These are phyloP conservation scores for Capitella teleta DNA, from an alignment of 1,140 invertebrate species.

Conservation along the genomic window DNA sequence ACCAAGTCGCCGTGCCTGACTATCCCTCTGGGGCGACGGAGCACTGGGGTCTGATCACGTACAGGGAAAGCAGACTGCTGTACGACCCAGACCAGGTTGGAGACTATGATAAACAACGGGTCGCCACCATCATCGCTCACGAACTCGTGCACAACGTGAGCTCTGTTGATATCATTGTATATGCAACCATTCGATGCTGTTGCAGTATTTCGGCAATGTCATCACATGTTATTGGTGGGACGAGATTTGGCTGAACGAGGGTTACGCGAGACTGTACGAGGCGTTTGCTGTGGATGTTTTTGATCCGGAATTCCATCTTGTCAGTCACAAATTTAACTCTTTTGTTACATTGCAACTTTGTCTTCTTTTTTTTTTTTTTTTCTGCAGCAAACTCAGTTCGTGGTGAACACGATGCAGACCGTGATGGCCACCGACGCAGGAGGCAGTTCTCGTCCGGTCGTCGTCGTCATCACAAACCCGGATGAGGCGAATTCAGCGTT, in stretches of 20 bases:
- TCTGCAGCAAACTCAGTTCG: conserved; percentile 46
- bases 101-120: conserved; percentile 67
- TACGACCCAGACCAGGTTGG: conserved; percentile 60
- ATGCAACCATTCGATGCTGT: background rate
- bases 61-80: conserved; percentile 49
- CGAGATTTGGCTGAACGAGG: conserved; percentile 48
- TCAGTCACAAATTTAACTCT: conserved; percentile 48
- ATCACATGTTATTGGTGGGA: conserved; percentile 46
- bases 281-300: conserved; percentile 44
- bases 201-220: conserved; percentile 37
- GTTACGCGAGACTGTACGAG: conserved; percentile 45
- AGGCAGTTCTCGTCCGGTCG: conserved; percentile 73
- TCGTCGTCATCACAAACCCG: conserved; percentile 69
- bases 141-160: conserved; percentile 64
- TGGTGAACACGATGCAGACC: conserved; percentile 22
- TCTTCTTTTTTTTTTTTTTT: background rate
- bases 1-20: conserved; percentile 39
- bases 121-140: conserved; percentile 74
- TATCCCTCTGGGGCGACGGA: conserved; percentile 42
- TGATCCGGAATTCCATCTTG: conserved; percentile 71
- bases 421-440: conserved; percentile 25
- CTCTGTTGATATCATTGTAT: conserved; percentile 2
- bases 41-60: conserved; percentile 42
- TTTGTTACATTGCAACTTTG: background rate
- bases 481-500: conserved; percentile 86